phyloP scores from a whole-genome alignment of 1,140 invertebrate genomes.

The Zophobas atratus region DNA sequence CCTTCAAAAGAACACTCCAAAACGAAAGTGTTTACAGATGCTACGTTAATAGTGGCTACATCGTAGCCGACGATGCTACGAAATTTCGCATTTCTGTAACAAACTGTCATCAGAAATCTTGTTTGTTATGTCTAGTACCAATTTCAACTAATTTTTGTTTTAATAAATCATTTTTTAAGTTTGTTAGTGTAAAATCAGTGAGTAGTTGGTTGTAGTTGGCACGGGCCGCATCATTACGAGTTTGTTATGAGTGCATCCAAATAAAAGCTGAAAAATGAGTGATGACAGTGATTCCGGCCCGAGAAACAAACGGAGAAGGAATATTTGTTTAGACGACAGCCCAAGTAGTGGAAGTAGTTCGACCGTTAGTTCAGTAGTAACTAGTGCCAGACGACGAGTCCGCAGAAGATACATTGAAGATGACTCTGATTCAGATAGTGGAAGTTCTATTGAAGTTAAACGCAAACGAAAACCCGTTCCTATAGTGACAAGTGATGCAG shows the following conservation, averaged over 20 bases:
- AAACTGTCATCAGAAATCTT: slow-evolving; percentile 26
- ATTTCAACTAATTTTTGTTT: slow-evolving; percentile 2
- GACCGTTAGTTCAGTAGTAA: slow-evolving; percentile 64
- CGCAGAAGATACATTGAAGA: slow-evolving; percentile 12
- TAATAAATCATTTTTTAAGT: slow-evolving; percentile 63
- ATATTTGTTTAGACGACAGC: slow-evolving; percentile 45
- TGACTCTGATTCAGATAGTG: slow-evolving; percentile 57
- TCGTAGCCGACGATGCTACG: slow-evolving; percentile 17
- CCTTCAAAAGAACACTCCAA: too few relatives aligned
- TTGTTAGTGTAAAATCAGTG: slow-evolving; percentile 65
- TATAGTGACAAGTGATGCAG: slow-evolving; percentile 57
- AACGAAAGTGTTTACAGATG: not conserved
- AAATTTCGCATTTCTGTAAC: slow-evolving; percentile 3
- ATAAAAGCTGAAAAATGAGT: slow-evolving; percentile 56
- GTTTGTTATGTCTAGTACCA: slow-evolving; percentile 19
- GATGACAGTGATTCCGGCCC: slow-evolving; percentile 56
- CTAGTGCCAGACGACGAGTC: slow-evolving; percentile 19
- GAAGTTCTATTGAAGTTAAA: slow-evolving; percentile 52
- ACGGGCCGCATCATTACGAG: slow-evolving; percentile 8
- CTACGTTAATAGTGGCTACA: slow-evolving; percentile 34
- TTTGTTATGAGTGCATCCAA: slow-evolving; percentile 5
- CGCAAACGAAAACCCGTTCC: slow-evolving; percentile 56
- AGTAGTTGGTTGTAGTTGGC: not conserved
- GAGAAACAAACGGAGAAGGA: slow-evolving; percentile 55
- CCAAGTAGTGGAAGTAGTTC: slow-evolving; percentile 50